Evolutionary conservation across 2,888 invertebrate genomes (phyloP).

Genomic region (Drosophila maculinotata): DNA sequence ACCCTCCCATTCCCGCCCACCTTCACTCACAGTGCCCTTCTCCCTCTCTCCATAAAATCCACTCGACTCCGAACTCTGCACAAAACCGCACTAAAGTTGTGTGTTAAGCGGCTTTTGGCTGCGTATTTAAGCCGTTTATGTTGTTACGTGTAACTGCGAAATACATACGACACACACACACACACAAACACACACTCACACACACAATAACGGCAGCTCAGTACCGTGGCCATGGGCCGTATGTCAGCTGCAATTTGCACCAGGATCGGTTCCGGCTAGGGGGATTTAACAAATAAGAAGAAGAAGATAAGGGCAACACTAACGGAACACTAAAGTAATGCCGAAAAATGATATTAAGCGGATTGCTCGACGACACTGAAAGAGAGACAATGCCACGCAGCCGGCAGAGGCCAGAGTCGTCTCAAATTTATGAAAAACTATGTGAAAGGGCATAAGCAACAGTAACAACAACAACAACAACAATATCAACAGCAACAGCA

Average conservation of each 20-base stretch:
- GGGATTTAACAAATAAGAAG: constrained; percentile 5
- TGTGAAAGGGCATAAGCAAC: constrained; percentile 21
- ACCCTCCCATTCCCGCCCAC: background rate
- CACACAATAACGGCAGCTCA: constrained; percentile 14
- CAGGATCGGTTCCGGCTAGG: constrained; percentile 25
- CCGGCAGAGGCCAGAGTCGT: constrained; percentile 39
- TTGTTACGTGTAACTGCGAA: constrained; percentile 59
- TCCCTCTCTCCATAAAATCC: background rate
- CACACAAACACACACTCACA: constrained; percentile 11
- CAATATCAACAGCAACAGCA: constrained; percentile 14
- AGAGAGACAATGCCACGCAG: constrained; percentile 17
- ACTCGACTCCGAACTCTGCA: constrained; percentile 5
- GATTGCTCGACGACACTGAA: constrained; percentile 52
- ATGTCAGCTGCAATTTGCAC: constrained; percentile 48
- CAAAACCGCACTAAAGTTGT: constrained; percentile 70
- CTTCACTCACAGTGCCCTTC: background rate
- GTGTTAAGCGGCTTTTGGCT: constrained; percentile 73
- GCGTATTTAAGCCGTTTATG: constrained; percentile 72
- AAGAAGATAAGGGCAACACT: constrained; percentile 5
- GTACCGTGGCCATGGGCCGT: constrained; percentile 31
- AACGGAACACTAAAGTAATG: constrained; percentile 67
- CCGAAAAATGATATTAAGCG: constrained; percentile 78
- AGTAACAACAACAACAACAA: constrained; percentile 22
- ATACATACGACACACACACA: constrained; percentile 34
- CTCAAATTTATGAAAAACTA: constrained; percentile 64